These are phyloP conservation scores for Linepithema humile DNA, from an alignment of 1,140 invertebrate genomes.

Conservation along the genomic window DNA sequence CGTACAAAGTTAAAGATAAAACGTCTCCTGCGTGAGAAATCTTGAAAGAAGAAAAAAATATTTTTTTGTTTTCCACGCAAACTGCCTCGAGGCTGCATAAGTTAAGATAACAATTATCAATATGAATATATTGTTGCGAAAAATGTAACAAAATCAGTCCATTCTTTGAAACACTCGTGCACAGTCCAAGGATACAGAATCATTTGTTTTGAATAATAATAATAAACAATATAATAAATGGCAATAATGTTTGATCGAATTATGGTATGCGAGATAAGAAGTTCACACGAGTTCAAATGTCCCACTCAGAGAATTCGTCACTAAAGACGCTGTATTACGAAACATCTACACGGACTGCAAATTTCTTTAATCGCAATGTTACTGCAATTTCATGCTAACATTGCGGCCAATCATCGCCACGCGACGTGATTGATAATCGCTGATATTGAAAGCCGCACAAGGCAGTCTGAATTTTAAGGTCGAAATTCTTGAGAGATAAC, in stretches of 20 bases:
- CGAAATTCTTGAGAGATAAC: neutral
- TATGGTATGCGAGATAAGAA: neutral
- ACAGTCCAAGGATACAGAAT: neutral
- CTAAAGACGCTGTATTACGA: neutral
- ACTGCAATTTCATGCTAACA: neutral
- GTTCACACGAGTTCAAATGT: neutral
- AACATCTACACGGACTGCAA: neutral
- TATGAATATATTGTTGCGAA: neutral
- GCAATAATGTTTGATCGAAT: neutral
- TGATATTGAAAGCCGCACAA: slow-evolving; percentile 1
- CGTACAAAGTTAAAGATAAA: neutral
- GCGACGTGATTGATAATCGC: slow-evolving; percentile 1
- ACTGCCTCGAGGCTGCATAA: neutral
- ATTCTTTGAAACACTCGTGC: neutral
- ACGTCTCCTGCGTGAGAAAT: neutral
- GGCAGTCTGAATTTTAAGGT: slow-evolving; percentile 10
- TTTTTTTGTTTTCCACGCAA: neutral
- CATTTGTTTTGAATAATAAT: neutral
- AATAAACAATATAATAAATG: neutral
- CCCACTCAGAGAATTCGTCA: neutral
- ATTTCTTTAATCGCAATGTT: neutral
- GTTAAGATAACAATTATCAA: neutral
- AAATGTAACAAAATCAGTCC: neutral
- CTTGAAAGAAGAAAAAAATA: neutral
- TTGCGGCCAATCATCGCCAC: neutral